Base-by-base conservation (phyloP, 2,888 invertebrate species). In the Dascillus cervinus region DNA sequence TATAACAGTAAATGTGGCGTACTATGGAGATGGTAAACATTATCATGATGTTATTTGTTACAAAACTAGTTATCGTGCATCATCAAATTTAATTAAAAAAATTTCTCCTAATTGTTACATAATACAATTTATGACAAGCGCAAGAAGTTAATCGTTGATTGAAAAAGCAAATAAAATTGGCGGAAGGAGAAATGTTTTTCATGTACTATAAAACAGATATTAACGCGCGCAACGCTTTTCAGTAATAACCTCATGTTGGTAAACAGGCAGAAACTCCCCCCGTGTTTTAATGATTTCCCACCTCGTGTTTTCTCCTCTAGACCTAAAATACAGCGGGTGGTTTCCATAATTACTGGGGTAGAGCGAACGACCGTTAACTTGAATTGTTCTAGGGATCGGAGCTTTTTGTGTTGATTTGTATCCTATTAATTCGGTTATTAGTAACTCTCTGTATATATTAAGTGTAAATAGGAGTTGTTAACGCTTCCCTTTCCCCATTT, bases 21-120 rank as follows among this genome's bases (percentile, higher is more conserved):
- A 49, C 46, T 43, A 46, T 44, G 44, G 47, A 39, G 44, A 51
- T 48, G 46, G 41, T 44, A 51, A 52, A 54, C 51, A 48, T 47
- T 48, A 47, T 51, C 46, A 46, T 36, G 41, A 46, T 50, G 49
- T 52, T 49, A 49, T 50, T 49, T 47, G 48, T 47, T 44, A 39
- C 41, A 32, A 37, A 39, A 39, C 38, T 36, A 31, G 35, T 38
- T n/a, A n/a, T n/a, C n/a, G n/a, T n/a, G n/a, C n/a, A n/a, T n/a
- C n/a, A n/a, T n/a, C n/a, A n/a, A n/a, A n/a, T n/a, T n/a, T n/a
- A n/a, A n/a, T n/a, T n/a, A n/a, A n/a, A n/a, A n/a, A n/a, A n/a
- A n/a, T n/a, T n/a, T n/a, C n/a, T n/a, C n/a, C n/a, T n/a, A n/a
- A n/a, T n/a, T n/a, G n/a, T n/a, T n/a, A n/a, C n/a, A n/a, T n/a